Conservation (phyloP, 2,888 invertebrate species). For the Trissoscelio sp. region DNA sequence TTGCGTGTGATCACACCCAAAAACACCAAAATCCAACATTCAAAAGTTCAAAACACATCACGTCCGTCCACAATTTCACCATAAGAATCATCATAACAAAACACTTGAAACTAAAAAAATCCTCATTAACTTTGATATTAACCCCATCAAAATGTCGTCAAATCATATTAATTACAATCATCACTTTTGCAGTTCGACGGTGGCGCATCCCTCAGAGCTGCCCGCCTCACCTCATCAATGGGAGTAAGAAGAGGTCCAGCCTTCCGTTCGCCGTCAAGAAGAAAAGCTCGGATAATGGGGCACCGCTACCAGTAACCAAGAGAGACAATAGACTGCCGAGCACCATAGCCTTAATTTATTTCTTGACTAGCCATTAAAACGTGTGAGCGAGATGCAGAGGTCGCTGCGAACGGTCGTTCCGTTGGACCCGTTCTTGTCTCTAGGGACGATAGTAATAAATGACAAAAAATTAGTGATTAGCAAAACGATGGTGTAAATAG, state of each 20-base stretch:
- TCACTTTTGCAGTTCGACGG: slow-evolving; percentile 92
- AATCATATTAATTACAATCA: not conserved
- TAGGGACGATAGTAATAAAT: slow-evolving; percentile 45
- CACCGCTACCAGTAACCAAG: slow-evolving; percentile 77
- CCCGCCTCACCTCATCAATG: slow-evolving; percentile 99
- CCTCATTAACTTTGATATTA: too few relatives aligned
- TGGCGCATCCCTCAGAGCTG: slow-evolving; percentile 98
- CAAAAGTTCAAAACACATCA: too few relatives aligned
- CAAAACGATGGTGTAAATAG: slow-evolving; percentile 56
- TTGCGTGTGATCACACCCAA: too few relatives aligned
- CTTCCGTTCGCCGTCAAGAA: slow-evolving; percentile 38
- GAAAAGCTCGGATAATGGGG: slow-evolving; percentile 56
- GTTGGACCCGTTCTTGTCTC: slow-evolving; percentile 19
- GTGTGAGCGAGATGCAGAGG: slow-evolving; percentile 34
- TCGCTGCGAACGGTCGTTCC: slow-evolving; percentile 16
- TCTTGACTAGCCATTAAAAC: slow-evolving; percentile 76
- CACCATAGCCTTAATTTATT: slow-evolving; percentile 80
- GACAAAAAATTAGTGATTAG: slow-evolving; percentile 26
- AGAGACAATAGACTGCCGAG: slow-evolving; percentile 83
- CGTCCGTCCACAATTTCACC: too few relatives aligned
- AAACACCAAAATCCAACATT: too few relatives aligned
- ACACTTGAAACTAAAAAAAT: too few relatives aligned
- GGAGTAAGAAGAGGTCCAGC: slow-evolving; percentile 87
- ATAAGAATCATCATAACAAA: too few relatives aligned
- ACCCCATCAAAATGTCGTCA: too few relatives aligned